phyloP scores from a whole-genome alignment of 2,797 vertebrate genomes.

The Fistularia commersonii region DNA sequence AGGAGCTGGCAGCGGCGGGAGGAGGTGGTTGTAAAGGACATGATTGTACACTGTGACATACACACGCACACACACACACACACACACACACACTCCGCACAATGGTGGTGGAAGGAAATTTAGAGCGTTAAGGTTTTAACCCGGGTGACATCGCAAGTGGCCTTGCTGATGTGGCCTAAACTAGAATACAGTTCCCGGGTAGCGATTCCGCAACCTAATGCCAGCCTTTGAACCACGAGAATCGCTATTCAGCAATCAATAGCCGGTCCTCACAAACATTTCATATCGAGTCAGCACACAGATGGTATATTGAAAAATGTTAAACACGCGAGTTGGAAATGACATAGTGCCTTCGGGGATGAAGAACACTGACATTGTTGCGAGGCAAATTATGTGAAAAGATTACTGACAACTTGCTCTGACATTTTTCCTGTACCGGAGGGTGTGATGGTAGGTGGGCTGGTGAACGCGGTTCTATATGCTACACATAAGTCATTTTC shows the following conservation, averaged over 20 bases:
- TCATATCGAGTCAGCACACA: background rate
- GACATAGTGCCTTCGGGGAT: constrained; percentile 10
- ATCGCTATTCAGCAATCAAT: constrained; percentile 14
- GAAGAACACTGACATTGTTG: constrained; percentile 42
- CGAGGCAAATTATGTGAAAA: constrained; percentile 28
- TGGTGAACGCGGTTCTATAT: background rate
- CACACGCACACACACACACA: constrained; percentile 7
- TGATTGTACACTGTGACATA: constrained; percentile 16
- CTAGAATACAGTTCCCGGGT: background rate
- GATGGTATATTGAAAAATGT: background rate
- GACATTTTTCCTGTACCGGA: constrained; percentile 36
- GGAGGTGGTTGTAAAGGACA: constrained; percentile 16
- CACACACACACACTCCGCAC: constrained; percentile 8
- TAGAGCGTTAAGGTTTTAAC: constrained; percentile 5
- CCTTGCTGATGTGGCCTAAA: background rate
- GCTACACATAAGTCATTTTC: constrained; percentile 9
- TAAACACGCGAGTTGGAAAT: constrained; percentile 7
- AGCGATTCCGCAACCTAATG: constrained; percentile 5
- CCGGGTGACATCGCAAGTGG: background rate
- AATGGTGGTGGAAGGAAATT: constrained; percentile 7
- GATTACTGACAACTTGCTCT: constrained; percentile 45
- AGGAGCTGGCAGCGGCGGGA: constrained; percentile 12
- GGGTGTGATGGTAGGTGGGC: too few species aligned
- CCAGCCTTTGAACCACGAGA: constrained; percentile 23
- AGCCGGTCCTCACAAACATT: constrained; percentile 12